Evolutionary conservation across 2,797 vertebrate species (phyloP).

Genomic region (Hoplostethus atlanticus): DNA sequence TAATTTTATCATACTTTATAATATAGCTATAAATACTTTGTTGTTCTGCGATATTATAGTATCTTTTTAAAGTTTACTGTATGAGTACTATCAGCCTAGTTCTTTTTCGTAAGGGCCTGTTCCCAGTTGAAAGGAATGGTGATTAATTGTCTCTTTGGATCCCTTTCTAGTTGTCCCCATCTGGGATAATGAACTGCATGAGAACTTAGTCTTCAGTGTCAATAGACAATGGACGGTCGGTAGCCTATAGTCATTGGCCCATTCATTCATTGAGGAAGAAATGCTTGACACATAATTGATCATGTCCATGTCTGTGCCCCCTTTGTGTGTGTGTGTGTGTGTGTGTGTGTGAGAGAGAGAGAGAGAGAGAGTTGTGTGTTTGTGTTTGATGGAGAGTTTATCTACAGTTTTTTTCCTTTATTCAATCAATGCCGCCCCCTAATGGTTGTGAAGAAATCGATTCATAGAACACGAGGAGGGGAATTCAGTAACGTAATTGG

Average conservation of each 20-base stretch:
- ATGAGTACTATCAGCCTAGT: slow-evolving; percentile 60
- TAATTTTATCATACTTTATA: too few relatives aligned
- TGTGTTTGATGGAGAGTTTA: slow-evolving; percentile 3
- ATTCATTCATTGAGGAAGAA: slow-evolving; percentile 80
- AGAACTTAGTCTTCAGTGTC: slow-evolving; percentile 82
- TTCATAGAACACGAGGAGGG: slow-evolving; percentile 26
- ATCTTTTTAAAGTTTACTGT: slow-evolving; percentile 32
- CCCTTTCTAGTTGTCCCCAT: slow-evolving; percentile 74
- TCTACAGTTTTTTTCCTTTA: slow-evolving; percentile 63
- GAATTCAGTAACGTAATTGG: slow-evolving; percentile 48
- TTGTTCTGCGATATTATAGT: too few relatives aligned
- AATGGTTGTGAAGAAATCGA: slow-evolving; percentile 64
- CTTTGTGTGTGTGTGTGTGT: slow-evolving; percentile 71
- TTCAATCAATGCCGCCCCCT: slow-evolving; percentile 83
- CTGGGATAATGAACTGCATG: slow-evolving; percentile 84
- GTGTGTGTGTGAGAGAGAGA: slow-evolving; percentile 8
- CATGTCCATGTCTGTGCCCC: slow-evolving; percentile 84
- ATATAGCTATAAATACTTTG: too few relatives aligned
- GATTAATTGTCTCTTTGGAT: slow-evolving; percentile 82
- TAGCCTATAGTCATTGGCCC: slow-evolving; percentile 78
- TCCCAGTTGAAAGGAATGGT: slow-evolving; percentile 75
- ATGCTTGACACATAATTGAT: slow-evolving; percentile 86
- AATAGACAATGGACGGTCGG: slow-evolving; percentile 78
- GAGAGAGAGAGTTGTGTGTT: not conserved
- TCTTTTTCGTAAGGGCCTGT: slow-evolving; percentile 41